phyloP scores from a whole-genome alignment of 2,888 invertebrate species.

The Brenthis ino region DNA sequence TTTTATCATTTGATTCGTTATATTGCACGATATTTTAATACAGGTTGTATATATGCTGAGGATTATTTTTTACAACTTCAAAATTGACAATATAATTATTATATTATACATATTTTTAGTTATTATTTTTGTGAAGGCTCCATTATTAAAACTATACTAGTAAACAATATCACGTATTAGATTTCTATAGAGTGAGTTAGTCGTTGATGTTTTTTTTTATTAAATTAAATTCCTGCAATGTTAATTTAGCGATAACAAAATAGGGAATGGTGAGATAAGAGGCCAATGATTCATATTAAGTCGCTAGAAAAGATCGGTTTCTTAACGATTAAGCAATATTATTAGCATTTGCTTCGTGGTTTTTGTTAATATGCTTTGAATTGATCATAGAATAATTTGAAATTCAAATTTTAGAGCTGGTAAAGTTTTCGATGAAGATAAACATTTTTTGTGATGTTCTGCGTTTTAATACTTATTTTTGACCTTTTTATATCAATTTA shows the following conservation, averaged over 20 bases:
- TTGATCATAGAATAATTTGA: slow-evolving; percentile 41
- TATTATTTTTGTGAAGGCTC: too few relatives aligned
- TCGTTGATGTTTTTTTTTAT: neutral
- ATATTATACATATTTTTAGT: too few relatives aligned
- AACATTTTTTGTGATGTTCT: slow-evolving; percentile 13
- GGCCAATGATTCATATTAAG: slow-evolving; percentile 39
- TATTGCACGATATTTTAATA: slow-evolving; percentile 74
- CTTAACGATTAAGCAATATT: slow-evolving; percentile 46
- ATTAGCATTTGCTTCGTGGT: slow-evolving; percentile 44
- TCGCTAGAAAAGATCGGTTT: slow-evolving; percentile 44
- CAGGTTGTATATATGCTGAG: slow-evolving; percentile 58
- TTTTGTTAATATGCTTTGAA: slow-evolving; percentile 40
- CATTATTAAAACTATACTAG: too few relatives aligned
- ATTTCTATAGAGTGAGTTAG: slow-evolving; percentile 6
- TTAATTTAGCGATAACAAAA: slow-evolving; percentile 33
- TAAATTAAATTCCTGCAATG: slow-evolving; percentile 12
- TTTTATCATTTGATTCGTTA: slow-evolving; percentile 75
- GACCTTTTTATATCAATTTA: neutral
- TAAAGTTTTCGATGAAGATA: slow-evolving; percentile 37
- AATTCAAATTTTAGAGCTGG: slow-evolving; percentile 41
- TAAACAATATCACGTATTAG: neutral
- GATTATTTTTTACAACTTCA: too few relatives aligned
- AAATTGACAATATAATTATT: too few relatives aligned
- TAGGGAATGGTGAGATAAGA: slow-evolving; percentile 32
- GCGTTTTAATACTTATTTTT: slow-evolving; percentile 5